Conservation (phyloP, 2,797 vertebrate genomes). For the Trichosurus vulpecula region DNA sequence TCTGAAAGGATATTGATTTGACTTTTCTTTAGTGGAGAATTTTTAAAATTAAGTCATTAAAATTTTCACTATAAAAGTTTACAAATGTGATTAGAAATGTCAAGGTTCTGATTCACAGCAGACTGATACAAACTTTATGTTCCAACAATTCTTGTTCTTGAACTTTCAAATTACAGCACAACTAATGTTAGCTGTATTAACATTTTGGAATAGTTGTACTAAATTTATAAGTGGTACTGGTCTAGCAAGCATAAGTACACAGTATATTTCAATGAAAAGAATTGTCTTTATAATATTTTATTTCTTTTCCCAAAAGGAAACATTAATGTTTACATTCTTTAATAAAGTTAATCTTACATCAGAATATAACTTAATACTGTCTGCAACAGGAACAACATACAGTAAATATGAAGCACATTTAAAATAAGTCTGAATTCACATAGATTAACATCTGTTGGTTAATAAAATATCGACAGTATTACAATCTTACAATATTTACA, state of each 20-base stretch:
- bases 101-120: constrained; percentile 80
- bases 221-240: constrained; percentile 79
- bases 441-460: constrained; percentile 87
- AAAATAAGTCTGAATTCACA: constrained; percentile 86
- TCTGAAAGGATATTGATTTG: constrained; percentile 76
- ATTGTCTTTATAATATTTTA: constrained; percentile 82
- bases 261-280: constrained; percentile 80
- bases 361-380: constrained; percentile 86
- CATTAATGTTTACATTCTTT: constrained; percentile 82
- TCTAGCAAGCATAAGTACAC: constrained; percentile 78
- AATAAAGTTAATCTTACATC: constrained; percentile 87
- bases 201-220: constrained; percentile 76
- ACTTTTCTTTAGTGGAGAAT: constrained; percentile 78
- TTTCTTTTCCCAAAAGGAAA: constrained; percentile 82
- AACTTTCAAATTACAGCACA: constrained; percentile 75
- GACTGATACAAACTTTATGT: constrained; percentile 79
- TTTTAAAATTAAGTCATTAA: constrained; percentile 77
- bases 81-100: constrained; percentile 78
- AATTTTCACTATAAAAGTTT: constrained; percentile 83
- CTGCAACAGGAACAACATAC: constrained; percentile 85
- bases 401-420: constrained; percentile 82
- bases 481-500: constrained; percentile 90
- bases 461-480: constrained; percentile 88
- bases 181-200: constrained; percentile 77
- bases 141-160: constrained; percentile 72